Conservation (phyloP, 2,797 vertebrate genomes). For the Melanotaenia parkinsoni region DNA sequence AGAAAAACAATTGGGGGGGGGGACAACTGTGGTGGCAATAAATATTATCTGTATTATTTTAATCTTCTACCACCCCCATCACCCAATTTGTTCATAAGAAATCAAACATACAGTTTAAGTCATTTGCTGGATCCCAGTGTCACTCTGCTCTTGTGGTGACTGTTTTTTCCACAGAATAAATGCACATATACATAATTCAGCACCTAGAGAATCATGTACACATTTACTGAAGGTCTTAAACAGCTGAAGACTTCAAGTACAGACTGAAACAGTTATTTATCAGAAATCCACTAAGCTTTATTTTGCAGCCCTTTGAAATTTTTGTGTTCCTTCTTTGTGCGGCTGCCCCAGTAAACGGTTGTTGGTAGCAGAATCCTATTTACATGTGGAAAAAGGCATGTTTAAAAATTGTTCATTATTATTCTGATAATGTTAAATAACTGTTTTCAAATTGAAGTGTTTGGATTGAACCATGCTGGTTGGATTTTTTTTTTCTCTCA, state of each 20-base stretch:
- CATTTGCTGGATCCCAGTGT: background rate
- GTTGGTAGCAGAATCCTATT: background rate
- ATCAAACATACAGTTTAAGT: slow-evolving; percentile 35
- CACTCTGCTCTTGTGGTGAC: background rate
- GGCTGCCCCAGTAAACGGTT: background rate
- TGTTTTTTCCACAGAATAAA: slow-evolving; percentile 17
- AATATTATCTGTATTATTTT: slow-evolving; percentile 51
- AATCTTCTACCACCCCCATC: slow-evolving; percentile 10
- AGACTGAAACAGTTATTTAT: slow-evolving; percentile 25
- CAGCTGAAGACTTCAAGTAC: background rate
- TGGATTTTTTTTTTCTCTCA: slow-evolving; percentile 9
- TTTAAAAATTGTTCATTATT: background rate
- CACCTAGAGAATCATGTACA: background rate
- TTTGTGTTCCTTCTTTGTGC: slow-evolving; percentile 4
- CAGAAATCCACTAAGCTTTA: slow-evolving; percentile 12
- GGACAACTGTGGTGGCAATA: slow-evolving; percentile 42
- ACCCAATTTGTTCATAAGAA: slow-evolving; percentile 37
- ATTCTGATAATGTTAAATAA: background rate
- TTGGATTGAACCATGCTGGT: background rate
- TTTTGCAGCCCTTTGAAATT: slow-evolving; percentile 11
- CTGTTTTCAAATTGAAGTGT: slow-evolving; percentile 1
- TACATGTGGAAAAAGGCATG: background rate
- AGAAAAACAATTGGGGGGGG: slow-evolving; percentile 16
- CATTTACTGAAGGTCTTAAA: slow-evolving; percentile 3
- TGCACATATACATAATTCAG: slow-evolving; percentile 9